phyloP scores from a whole-genome alignment of 2,797 vertebrate species.

The Astyanax mexicanus region DNA sequence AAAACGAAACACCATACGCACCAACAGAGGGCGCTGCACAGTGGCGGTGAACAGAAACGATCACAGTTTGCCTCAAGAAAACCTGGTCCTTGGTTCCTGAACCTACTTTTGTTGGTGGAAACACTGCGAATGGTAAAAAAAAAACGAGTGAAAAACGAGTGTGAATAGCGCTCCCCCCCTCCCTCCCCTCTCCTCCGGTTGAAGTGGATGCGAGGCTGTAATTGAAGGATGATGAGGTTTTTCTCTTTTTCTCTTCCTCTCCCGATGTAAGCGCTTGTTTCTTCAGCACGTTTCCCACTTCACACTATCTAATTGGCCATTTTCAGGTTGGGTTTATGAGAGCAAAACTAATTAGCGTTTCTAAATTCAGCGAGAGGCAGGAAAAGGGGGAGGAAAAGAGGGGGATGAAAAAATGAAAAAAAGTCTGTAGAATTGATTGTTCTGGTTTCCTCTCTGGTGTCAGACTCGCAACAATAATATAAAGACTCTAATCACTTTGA shows the following conservation, averaged over 20 bases:
- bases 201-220: slow-evolving; percentile 68
- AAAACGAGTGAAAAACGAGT: no score
- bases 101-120: no score
- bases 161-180: slow-evolving; percentile 37
- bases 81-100: no score
- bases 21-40: no score
- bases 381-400: slow-evolving; percentile 16
- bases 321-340: slow-evolving; percentile 86
- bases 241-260: slow-evolving; percentile 42
- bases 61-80: no score
- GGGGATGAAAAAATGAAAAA: slow-evolving; percentile 59
- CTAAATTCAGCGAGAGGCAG: slow-evolving; percentile 79
- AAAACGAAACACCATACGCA: no score
- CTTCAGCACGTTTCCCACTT: slow-evolving; percentile 74
- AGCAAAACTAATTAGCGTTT: slow-evolving; percentile 88
- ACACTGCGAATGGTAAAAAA: no score
- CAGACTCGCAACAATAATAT: slow-evolving; percentile 78
- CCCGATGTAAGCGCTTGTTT: slow-evolving; percentile 72
- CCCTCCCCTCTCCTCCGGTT: slow-evolving; percentile 40
- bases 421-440: slow-evolving; percentile 74
- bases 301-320: slow-evolving; percentile 84
- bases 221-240: slow-evolving; percentile 68
- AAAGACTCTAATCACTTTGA: slow-evolving; percentile 78
- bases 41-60: no score
- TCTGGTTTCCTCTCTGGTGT: slow-evolving; percentile 83